Evolutionary conservation across 2,797 vertebrate species (phyloP), one percentile per base, ranked within the genome.

Genomic region (Hemibagrus guttatus): DNA sequence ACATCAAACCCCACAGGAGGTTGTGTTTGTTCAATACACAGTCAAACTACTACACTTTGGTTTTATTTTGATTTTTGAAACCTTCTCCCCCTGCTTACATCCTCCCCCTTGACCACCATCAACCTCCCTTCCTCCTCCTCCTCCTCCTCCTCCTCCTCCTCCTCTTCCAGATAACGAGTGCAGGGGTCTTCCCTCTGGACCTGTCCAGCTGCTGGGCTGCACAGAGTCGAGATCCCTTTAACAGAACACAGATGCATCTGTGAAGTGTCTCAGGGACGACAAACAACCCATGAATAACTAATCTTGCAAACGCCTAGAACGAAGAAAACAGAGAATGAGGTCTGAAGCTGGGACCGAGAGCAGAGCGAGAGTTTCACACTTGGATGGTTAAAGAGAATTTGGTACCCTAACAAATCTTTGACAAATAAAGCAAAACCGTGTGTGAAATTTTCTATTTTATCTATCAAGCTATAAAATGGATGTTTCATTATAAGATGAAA

Each of bases 201-300:
- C 91, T 87, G 85, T 92, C 92, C 93, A 94, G 94, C 94, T 95
- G 94, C 89, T 94, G 92, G 92, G 93, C 93, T 91, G 91, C 90
- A 94, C 91, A 91, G 91, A 94, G 92, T 87, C 93, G 91, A 92
- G 85, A 93, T 93, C 91, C 90, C 82, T 93, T 92, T 94, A 95
- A 95, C 94, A 93, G 90, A 95, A 94, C 87, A 89, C 94, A 95
- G 94, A 95, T 94, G 93, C 91, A 94, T 93, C 92, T 93, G 92
- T 91, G 91, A 91, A 93, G 92, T 83, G 83, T 94, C 90, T 91
- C 87, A 88, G 83, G 75, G 90, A 91, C 88, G 91, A 91, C 87
- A 93, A 95, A 93, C 93, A 93, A 93, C 89, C 83, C 66, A 72
- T 84, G 91, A 94, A 93, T 91, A 92, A 92, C 90, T 87, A 83